Conservation (phyloP, 2,797 vertebrate genomes). For the Enteromius viviparus region DNA sequence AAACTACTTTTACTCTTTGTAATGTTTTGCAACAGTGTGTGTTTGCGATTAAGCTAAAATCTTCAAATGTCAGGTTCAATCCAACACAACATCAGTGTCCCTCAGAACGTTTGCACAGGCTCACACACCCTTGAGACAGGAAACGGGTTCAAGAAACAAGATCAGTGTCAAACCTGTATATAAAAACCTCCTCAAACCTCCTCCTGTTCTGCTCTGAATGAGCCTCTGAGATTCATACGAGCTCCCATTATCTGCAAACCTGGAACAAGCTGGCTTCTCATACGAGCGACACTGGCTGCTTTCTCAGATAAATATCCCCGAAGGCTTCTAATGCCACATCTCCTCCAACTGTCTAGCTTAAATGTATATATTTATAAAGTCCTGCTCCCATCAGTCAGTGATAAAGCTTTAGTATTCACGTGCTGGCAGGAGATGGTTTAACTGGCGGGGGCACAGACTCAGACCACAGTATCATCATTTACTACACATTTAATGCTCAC, state of each 20-base stretch:
- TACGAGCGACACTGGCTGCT: constrained; percentile 73
- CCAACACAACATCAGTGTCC: constrained; percentile 54
- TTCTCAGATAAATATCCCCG: constrained; percentile 84
- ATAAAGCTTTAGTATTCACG: constrained; percentile 70
- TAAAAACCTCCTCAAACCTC: constrained; percentile 19
- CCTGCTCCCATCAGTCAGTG: constrained; percentile 70
- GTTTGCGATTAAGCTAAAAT: constrained; percentile 55
- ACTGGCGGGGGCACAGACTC: constrained; percentile 25
- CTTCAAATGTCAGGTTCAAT: constrained; percentile 66
- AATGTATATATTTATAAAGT: constrained; percentile 67
- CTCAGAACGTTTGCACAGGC: constrained; percentile 58
- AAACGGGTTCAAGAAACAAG: constrained; percentile 54
- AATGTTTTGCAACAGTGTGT: background rate
- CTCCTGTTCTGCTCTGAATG: constrained; percentile 54
- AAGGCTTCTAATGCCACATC: constrained; percentile 76
- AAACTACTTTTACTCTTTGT: background rate
- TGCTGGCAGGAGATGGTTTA: constrained; percentile 52
- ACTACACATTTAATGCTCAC: constrained; percentile 40
- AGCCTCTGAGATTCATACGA: constrained; percentile 59
- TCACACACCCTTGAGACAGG: constrained; percentile 69
- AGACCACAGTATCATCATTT: constrained; percentile 56
- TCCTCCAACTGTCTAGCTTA: constrained; percentile 63
- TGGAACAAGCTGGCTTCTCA: constrained; percentile 56
- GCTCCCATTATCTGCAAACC: constrained; percentile 54
- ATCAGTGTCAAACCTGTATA: constrained; percentile 33